These are phyloP conservation scores for Meloidogyne floridensis DNA, from an alignment of 1,140 invertebrate species.

Conservation along the genomic window DNA sequence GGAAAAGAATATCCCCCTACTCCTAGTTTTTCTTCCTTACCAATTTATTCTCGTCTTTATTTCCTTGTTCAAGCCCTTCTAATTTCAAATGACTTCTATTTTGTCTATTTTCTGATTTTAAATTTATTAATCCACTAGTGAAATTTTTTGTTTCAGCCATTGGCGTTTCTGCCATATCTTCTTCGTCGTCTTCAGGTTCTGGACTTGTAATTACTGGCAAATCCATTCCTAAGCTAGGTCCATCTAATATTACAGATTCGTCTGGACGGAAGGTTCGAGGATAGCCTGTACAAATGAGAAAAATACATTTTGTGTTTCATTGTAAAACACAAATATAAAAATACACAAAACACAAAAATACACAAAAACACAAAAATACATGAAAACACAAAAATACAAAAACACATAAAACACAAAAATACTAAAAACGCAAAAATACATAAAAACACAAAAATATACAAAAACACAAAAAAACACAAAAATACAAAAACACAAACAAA, in stretches of 20 bases:
- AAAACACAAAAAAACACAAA: no score
- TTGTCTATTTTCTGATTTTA: background rate
- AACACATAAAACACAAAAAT: no score
- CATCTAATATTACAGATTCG: slow-evolving; percentile 28
- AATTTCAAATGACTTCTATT: slow-evolving; percentile 8
- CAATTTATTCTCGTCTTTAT: slow-evolving; percentile 4
- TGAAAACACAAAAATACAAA: no score
- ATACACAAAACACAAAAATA: no score
- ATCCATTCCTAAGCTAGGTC: slow-evolving; percentile 28
- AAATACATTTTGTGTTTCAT: no score
- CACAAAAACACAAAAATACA: no score
- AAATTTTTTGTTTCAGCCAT: background rate
- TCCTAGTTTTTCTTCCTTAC: background rate
- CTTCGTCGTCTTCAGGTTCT: no score
- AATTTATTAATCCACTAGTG: background rate
- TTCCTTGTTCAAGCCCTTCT: background rate
- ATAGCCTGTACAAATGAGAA: background rate
- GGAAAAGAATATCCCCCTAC: background rate
- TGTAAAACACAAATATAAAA: no score
- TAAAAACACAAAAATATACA: no score
- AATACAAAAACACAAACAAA: no score
- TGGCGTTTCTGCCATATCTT: background rate
- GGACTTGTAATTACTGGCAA: slow-evolving; percentile 26
- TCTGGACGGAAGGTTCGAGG: slow-evolving; percentile 1
- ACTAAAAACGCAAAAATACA: no score